Conservation (phyloP, 2,888 invertebrate species). For the Amphiduros pacificus region DNA sequence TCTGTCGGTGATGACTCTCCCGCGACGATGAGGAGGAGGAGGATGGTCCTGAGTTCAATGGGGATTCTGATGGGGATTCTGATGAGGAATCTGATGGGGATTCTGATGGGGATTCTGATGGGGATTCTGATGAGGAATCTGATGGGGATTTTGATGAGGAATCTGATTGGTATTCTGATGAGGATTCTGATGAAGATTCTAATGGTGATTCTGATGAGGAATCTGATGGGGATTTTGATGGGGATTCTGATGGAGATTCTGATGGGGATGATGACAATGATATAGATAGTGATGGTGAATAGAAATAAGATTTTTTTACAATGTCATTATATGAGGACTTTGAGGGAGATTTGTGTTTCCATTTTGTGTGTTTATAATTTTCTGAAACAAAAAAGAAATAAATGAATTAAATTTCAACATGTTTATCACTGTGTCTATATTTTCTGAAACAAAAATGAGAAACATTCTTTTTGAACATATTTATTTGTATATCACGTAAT, state of each 20-base stretch:
- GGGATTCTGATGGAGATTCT: too few relatives aligned
- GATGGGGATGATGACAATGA: background rate
- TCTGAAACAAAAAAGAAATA: constrained; percentile 9
- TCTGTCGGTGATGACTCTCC: constrained; percentile 9
- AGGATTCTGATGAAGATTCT: background rate
- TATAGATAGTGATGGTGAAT: background rate
- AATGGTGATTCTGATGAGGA: background rate
- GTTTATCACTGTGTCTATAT: too few relatives aligned
- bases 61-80: too few relatives aligned
- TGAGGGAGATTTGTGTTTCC: constrained; percentile 10
- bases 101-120: background rate
- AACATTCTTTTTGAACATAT: too few relatives aligned
- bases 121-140: background rate
- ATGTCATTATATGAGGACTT: background rate
- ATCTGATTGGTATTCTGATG: background rate
- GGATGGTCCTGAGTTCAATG: too few relatives aligned
- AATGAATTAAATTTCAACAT: too few relatives aligned
- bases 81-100: too few relatives aligned
- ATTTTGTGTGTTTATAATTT: constrained; percentile 13
- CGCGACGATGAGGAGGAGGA: background rate
- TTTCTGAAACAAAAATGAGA: too few relatives aligned
- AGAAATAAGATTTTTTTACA: background rate
- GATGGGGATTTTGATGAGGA: background rate
- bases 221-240: too few relatives aligned
- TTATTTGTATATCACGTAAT: too few relatives aligned